Conservation (phyloP, 2,797 vertebrate species). For the Coranthus polyacanthus region DNA sequence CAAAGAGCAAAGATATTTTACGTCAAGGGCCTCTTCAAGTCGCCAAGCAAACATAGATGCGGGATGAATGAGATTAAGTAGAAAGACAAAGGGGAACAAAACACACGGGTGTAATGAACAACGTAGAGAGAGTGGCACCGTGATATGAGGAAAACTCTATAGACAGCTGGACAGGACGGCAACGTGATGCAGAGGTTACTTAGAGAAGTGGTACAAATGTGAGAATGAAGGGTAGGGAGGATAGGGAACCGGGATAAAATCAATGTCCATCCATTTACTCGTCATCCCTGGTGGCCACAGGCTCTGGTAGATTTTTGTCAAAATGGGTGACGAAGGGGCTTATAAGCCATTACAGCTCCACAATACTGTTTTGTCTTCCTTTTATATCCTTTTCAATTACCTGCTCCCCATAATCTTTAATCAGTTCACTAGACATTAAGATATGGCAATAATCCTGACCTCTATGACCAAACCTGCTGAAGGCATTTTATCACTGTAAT, state of each 20-base stretch:
- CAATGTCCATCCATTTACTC: slow-evolving; percentile 46
- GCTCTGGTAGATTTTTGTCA: slow-evolving; percentile 21
- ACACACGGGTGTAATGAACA: background rate
- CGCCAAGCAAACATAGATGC: slow-evolving; percentile 20
- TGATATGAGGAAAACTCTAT: too few relatives aligned
- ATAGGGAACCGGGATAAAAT: slow-evolving; percentile 48
- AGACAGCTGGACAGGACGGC: background rate
- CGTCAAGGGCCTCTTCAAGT: slow-evolving; percentile 20
- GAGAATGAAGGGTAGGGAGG: slow-evolving; percentile 5
- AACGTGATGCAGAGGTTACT: slow-evolving; percentile 5
- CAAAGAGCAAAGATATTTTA: slow-evolving; percentile 34
- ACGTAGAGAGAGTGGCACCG: background rate
- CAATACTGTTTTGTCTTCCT: slow-evolving; percentile 22
- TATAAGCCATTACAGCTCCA: slow-evolving; percentile 37
- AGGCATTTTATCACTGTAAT: slow-evolving; percentile 23
- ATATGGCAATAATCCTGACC: slow-evolving; percentile 51
- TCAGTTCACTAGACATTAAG: slow-evolving; percentile 50
- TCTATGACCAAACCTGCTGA: slow-evolving; percentile 51
- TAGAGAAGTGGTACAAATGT: background rate
- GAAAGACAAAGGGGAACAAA: slow-evolving; percentile 12
- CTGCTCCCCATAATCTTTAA: slow-evolving; percentile 46
- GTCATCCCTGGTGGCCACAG: slow-evolving; percentile 30
- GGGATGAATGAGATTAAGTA: slow-evolving; percentile 14
- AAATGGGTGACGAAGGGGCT: slow-evolving; percentile 44
- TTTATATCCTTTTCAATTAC: slow-evolving; percentile 33